Conservation (phyloP, 2,113 vertebrate species). For the Halcyon senegalensis region DNA sequence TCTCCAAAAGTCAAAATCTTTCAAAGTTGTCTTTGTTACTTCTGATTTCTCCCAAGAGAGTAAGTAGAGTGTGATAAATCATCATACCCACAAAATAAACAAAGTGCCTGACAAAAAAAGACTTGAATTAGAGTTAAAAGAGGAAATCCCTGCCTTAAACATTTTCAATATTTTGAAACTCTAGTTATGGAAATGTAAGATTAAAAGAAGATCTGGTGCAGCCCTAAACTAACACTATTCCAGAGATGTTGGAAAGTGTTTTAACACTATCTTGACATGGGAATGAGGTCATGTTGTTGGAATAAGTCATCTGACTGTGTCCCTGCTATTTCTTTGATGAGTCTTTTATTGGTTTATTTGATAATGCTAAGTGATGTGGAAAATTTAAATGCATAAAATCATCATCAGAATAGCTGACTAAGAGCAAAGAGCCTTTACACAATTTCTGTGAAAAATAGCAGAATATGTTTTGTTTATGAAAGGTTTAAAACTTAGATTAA, state of each 20-base stretch:
- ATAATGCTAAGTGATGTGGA: conserved; percentile 59
- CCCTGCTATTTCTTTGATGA: conserved; percentile 9
- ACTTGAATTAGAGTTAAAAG: conserved; percentile 56
- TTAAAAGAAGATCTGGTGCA: neutral
- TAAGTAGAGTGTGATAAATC: conserved; percentile 72
- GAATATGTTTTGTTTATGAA: conserved; percentile 65
- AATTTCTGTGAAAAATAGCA: conserved; percentile 55
- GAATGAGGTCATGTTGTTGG: neutral
- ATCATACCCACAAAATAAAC: conserved; percentile 65
- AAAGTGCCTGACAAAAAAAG: conserved; percentile 58
- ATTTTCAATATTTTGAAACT: conserved; percentile 55
- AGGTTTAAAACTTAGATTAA: conserved; percentile 64
- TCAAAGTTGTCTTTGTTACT: conserved; percentile 74
- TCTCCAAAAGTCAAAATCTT: conserved; percentile 78
- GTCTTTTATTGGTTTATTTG: conserved; percentile 32
- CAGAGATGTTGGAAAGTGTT: neutral
- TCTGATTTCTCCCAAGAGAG: conserved; percentile 72
- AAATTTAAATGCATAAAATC: conserved; percentile 54
- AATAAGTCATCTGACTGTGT: neutral
- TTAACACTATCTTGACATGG: neutral
- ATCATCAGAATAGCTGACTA: conserved; percentile 48
- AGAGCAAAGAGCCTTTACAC: conserved; percentile 56
- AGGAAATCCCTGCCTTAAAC: conserved; percentile 38
- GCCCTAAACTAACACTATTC: neutral
- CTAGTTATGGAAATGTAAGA: neutral